Conservation (phyloP, 2,797 vertebrate genomes). For the Mus caroli region DNA sequence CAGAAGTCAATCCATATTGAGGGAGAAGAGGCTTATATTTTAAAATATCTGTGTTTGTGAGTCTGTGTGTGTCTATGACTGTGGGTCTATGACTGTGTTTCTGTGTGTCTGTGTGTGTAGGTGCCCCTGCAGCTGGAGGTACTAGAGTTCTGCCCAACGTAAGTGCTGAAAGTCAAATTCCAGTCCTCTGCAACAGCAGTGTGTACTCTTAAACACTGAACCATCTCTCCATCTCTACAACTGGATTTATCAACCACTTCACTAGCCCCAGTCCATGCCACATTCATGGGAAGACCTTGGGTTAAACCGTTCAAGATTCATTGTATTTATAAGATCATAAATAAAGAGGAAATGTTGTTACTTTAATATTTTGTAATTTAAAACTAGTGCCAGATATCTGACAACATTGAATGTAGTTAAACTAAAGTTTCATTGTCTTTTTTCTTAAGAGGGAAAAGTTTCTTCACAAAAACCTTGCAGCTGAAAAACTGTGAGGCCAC, state of each 20-base stretch:
- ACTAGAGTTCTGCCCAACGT: neutral
- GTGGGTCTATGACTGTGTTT: neutral
- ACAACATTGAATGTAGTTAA: neutral
- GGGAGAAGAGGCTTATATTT: neutral
- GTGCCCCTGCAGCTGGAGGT: neutral
- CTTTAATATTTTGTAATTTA: slow-evolving; percentile 1
- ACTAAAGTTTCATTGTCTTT: neutral
- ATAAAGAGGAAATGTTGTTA: neutral
- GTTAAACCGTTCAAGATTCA: neutral
- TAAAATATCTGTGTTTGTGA: neutral
- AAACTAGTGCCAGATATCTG: neutral
- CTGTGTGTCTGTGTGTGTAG: neutral
- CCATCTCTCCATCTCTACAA: neutral
- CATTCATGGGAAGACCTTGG: neutral
- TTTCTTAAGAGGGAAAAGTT: neutral
- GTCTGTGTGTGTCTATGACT: neutral
- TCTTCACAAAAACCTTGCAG: neutral
- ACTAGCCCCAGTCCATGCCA: neutral
- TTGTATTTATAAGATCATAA: neutral
- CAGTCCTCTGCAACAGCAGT: too few relatives aligned
- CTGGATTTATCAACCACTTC: neutral
- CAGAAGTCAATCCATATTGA: neutral
- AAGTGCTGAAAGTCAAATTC: neutral
- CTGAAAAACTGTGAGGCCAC: neutral
- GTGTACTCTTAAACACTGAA: neutral